Evolutionary conservation across 2,888 invertebrate species (phyloP).

Genomic region (Ptychoptera contaminata): DNA sequence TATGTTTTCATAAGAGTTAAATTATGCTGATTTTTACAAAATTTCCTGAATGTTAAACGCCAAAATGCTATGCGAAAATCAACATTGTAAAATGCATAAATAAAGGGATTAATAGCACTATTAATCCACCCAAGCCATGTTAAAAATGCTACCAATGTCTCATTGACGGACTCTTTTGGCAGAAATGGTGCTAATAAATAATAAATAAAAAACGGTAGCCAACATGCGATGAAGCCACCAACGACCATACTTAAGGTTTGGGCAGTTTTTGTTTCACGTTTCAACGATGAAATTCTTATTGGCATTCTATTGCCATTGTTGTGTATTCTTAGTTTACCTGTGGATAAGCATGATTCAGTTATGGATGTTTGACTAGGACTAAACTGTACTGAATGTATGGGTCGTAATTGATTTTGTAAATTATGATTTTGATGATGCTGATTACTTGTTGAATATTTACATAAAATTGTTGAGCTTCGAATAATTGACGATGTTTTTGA

Average conservation of each 20-base stretch:
- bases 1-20: slow-evolving; percentile 1
- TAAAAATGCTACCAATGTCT: slow-evolving; percentile 52
- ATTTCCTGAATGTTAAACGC: slow-evolving; percentile 45
- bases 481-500: slow-evolving; percentile 9
- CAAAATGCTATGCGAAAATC: slow-evolving; percentile 78
- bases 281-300: slow-evolving; percentile 44
- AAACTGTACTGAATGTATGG: slow-evolving; percentile 4
- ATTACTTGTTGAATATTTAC: slow-evolving; percentile 3
- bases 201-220: slow-evolving; percentile 75
- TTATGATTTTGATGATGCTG: neutral
- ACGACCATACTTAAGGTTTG: slow-evolving; percentile 76
- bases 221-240: slow-evolving; percentile 75
- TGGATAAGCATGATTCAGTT: neutral
- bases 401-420: neutral
- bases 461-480: slow-evolving; percentile 1
- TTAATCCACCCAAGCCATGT: slow-evolving; percentile 87
- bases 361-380: slow-evolving; percentile 1
- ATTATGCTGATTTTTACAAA: slow-evolving; percentile 17
- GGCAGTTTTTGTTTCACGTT: slow-evolving; percentile 75
- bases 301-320: slow-evolving; percentile 8
- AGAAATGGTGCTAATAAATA: slow-evolving; percentile 70
- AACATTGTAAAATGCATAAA: slow-evolving; percentile 78
- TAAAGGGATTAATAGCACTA: slow-evolving; percentile 80
- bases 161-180: slow-evolving; percentile 40
- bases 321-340: slow-evolving; percentile 1